Conservation (phyloP, 2,888 invertebrate genomes). For the Eupithecia subfuscata region DNA sequence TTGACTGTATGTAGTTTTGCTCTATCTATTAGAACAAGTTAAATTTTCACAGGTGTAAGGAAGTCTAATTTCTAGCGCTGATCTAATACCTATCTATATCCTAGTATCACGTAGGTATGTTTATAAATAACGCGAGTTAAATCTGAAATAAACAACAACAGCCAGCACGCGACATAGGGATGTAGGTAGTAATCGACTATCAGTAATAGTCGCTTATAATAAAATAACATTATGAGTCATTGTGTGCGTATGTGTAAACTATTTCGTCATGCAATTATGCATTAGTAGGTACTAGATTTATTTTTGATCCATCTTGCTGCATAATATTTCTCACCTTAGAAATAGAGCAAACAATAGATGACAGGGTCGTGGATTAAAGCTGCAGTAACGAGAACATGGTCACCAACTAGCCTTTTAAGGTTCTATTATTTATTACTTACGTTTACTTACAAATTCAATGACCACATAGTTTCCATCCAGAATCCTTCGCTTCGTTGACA, state of each 20-base stretch:
- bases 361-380: background rate
- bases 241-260: constrained; percentile 15
- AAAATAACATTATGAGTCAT: constrained; percentile 24
- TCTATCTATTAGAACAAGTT: background rate
- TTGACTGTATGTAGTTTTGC: background rate
- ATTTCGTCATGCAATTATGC: constrained; percentile 15
- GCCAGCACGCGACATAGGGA: background rate
- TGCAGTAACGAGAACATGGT: constrained; percentile 29
- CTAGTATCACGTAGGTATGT: background rate
- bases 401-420: constrained; percentile 32
- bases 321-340: background rate
- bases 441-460: background rate
- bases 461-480: too few species aligned
- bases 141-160: background rate
- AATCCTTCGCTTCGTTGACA: too few species aligned
- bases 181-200: background rate
- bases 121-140: background rate
- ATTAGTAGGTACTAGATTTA: constrained; percentile 13
- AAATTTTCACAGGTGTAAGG: background rate
- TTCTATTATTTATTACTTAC: constrained; percentile 3
- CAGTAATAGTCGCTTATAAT: background rate
- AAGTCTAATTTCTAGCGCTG: background rate
- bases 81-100: background rate
- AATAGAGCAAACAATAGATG: constrained; percentile 6
- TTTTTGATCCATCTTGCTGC: background rate